A percentile compares a stretch with the other conserved stretches of the same genome.
phyloP scores from a whole-genome alignment of 2,888 invertebrate genomes.

The Sussaba pulchella region DNA sequence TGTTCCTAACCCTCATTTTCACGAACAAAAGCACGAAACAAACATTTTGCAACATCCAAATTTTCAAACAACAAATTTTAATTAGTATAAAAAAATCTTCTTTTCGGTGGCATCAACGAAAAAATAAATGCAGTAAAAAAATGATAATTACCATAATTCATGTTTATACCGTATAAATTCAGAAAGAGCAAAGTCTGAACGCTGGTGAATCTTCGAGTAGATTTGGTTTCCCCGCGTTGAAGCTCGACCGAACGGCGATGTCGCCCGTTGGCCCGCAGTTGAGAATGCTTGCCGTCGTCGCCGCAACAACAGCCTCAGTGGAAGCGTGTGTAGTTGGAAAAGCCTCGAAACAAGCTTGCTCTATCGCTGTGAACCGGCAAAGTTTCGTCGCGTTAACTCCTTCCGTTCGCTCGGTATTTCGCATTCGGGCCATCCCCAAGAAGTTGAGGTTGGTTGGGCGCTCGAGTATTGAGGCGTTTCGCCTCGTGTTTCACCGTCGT shows the following conservation, averaged over 20 bases:
- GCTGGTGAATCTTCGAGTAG: conserved; percentile 30
- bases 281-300: conserved; percentile 37
- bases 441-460: conserved; percentile 42
- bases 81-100: too few relatives aligned
- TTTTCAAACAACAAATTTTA: too few relatives aligned
- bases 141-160: background rate
- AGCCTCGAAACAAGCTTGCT: conserved; percentile 56
- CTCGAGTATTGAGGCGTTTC: conserved; percentile 36
- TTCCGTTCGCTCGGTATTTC: conserved; percentile 36
- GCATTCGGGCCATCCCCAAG: conserved; percentile 46
- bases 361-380: conserved; percentile 47
- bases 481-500: conserved; percentile 39
- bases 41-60: too few relatives aligned
- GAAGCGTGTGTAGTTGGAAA: conserved; percentile 43
- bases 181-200: too few relatives aligned
- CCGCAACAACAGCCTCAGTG: conserved; percentile 36
- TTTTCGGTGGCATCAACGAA: background rate
- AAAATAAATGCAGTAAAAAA: background rate
- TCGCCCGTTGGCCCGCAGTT: conserved; percentile 23
- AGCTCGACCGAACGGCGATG: conserved; percentile 4
- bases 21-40: too few relatives aligned
- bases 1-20: too few relatives aligned
- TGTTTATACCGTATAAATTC: too few relatives aligned
- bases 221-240: conserved; percentile 14
- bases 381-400: conserved; percentile 49